phyloP scores from a whole-genome alignment of 2,888 invertebrate genomes.

The Drosophila maculinotata region DNA sequence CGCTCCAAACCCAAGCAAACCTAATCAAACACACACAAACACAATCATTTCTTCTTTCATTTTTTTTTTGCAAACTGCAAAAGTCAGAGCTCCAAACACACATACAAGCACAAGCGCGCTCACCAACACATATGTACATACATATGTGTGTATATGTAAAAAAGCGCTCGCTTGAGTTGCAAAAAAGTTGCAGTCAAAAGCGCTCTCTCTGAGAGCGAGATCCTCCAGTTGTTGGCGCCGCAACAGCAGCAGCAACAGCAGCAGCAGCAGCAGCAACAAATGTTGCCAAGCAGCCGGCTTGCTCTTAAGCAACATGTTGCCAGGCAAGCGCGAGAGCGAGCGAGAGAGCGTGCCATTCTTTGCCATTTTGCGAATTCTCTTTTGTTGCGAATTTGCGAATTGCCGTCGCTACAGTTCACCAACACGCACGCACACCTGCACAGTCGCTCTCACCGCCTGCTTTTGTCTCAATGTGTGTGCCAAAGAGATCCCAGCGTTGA shows the following conservation, averaged over 20 bases:
- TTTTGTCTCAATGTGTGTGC: constrained; percentile 38
- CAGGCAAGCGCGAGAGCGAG: constrained; percentile 15
- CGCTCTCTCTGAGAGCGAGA: constrained; percentile 33
- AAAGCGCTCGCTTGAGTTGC: constrained; percentile 46
- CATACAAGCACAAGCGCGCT: constrained; percentile 10
- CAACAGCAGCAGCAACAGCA: constrained; percentile 17
- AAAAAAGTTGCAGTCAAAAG: constrained; percentile 42
- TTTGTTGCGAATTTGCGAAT: constrained; percentile 63
- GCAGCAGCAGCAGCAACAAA: constrained; percentile 13
- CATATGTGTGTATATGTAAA: constrained; percentile 24
- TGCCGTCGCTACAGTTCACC: constrained; percentile 32
- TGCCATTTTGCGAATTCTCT: constrained; percentile 76
- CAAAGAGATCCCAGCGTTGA: constrained; percentile 60
- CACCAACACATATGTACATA: constrained; percentile 2
- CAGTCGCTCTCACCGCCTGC: constrained; percentile 9
- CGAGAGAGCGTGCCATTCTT: constrained; percentile 27
- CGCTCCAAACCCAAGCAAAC: constrained; percentile 77
- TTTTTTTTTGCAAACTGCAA: constrained; percentile 59
- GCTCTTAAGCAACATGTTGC: constrained; percentile 52
- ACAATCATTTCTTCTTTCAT: constrained; percentile 3
- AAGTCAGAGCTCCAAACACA: constrained; percentile 48
- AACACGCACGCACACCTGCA: constrained; percentile 27
- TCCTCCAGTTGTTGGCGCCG: too few relatives aligned
- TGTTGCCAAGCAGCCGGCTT: constrained; percentile 44
- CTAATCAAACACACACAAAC: constrained; percentile 44